phyloP scores from a whole-genome alignment of 2,888 invertebrate species.

The Hartigia nigra region DNA sequence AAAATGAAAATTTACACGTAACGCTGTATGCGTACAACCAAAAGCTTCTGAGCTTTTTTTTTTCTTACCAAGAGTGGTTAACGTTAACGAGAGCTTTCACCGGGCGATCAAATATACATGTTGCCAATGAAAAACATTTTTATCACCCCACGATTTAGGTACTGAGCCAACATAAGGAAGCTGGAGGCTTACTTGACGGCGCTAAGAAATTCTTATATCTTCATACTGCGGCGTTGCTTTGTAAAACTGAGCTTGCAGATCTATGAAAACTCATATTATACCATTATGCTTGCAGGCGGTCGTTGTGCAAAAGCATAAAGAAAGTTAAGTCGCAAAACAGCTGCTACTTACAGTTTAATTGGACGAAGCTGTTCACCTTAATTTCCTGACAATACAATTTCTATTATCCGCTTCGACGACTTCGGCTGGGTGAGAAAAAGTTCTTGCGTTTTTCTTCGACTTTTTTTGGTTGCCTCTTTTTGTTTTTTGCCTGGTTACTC shows the following conservation, averaged over 20 bases:
- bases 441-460: background rate
- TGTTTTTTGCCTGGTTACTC: background rate
- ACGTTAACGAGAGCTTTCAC: background rate
- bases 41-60: background rate
- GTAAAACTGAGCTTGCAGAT: background rate
- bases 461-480: background rate
- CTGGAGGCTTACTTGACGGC: background rate
- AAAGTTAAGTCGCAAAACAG: background rate
- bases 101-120: background rate
- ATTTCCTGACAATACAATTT: background rate
- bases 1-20: background rate
- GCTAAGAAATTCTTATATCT: background rate
- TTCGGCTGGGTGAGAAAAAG: background rate
- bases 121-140: background rate
- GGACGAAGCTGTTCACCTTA: background rate
- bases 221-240: background rate
- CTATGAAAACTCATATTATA: background rate
- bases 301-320: background rate
- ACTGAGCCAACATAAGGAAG: background rate
- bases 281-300: background rate
- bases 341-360: background rate
- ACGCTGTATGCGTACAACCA: background rate
- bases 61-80: background rate
- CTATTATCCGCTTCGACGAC: background rate
- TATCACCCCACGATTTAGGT: background rate